Percentiles rank a stretch among this genome's conserved stretches.
phyloP scores from a whole-genome alignment of 2,113 vertebrate species.

The Columba janthina region DNA sequence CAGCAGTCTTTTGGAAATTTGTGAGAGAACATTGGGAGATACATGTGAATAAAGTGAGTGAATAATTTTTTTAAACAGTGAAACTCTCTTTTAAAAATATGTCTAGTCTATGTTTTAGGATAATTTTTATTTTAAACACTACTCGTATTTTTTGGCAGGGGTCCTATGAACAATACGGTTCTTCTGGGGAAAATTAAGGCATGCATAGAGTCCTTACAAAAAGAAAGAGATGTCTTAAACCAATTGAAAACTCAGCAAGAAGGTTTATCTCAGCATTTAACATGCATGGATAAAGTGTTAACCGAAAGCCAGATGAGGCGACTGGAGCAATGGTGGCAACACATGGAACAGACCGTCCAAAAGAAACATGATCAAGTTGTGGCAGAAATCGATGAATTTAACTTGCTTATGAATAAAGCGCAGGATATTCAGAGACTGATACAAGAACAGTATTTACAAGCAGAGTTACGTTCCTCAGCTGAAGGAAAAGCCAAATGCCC shows the following conservation, averaged over 20 bases:
- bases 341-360: slow-evolving; percentile 74
- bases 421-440: slow-evolving; percentile 75
- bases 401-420: slow-evolving; percentile 67
- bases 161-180: slow-evolving; percentile 72
- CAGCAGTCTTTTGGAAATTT: not conserved
- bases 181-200: slow-evolving; percentile 77
- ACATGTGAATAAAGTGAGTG: not conserved
- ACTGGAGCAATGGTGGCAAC: slow-evolving; percentile 79
- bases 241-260: slow-evolving; percentile 72
- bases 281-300: slow-evolving; percentile 72
- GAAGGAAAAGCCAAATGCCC: slow-evolving; percentile 56
- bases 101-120: not conserved
- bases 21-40: not conserved
- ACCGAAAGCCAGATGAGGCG: slow-evolving; percentile 72
- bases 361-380: slow-evolving; percentile 71
- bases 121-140: not conserved
- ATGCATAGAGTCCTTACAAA: slow-evolving; percentile 73
- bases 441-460: slow-evolving; percentile 51
- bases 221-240: slow-evolving; percentile 75
- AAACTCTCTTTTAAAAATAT: not conserved
- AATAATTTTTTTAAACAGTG: not conserved
- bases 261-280: slow-evolving; percentile 72
- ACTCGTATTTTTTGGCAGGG: slow-evolving; percentile 65
- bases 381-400: slow-evolving; percentile 63
- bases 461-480: slow-evolving; percentile 25